Percentiles rank a stretch among this genome's conserved stretches.
Evolutionary conservation across 1,140 invertebrate genomes (phyloP).

Genomic region (Potamilus streckersoni): DNA sequence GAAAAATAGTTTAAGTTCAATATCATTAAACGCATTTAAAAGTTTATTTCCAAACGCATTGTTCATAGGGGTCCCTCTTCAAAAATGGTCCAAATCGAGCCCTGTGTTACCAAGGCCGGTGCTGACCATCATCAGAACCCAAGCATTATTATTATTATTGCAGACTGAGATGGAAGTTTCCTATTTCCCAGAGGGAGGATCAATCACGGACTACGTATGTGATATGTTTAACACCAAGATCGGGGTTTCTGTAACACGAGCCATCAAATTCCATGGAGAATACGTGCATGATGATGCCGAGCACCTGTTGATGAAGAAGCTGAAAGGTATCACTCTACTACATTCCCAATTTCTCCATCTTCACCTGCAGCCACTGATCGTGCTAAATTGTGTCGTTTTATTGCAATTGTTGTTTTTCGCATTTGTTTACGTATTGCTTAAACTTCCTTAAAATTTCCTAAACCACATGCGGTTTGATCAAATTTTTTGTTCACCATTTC

Average conservation of each 20-base stretch:
- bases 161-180: conserved; percentile 65
- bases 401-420: background rate
- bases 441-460: background rate
- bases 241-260: conserved; percentile 62
- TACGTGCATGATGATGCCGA: conserved; percentile 54
- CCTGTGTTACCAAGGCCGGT: too few species aligned
- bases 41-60: too few species aligned
- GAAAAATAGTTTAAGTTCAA: too few species aligned
- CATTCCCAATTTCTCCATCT: background rate
- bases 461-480: background rate
- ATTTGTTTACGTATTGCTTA: background rate
- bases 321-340: conserved; percentile 47
- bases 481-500: background rate
- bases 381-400: background rate
- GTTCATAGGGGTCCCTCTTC: too few species aligned
- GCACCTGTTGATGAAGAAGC: conserved; percentile 57
- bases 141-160: conserved; percentile 11
- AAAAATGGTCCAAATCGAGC: too few species aligned
- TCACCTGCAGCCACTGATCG: background rate
- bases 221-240: conserved; percentile 45
- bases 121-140: background rate
- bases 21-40: too few species aligned
- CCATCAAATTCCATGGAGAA: conserved; percentile 55
- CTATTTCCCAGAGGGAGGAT: conserved; percentile 62
- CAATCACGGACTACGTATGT: conserved; percentile 63